Conservation (phyloP, 2,797 vertebrate genomes). For the Sebastes itinus region DNA sequence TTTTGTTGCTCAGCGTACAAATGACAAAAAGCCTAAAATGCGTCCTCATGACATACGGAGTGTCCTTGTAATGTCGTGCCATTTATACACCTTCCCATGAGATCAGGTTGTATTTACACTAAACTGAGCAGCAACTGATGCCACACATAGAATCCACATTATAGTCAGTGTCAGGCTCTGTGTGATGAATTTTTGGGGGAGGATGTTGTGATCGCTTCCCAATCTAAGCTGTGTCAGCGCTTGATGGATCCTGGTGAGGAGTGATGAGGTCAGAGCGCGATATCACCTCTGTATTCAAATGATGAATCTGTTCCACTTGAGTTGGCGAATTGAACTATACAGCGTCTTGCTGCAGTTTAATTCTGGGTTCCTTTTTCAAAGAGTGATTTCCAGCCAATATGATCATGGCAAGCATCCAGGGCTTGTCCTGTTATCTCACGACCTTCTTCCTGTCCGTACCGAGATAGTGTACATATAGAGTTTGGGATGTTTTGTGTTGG, state of each 20-base stretch:
- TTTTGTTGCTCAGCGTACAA: not conserved
- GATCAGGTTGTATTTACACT: no score
- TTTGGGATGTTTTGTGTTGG: conserved; percentile 50
- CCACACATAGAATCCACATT: not conserved
- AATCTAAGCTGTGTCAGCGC: not conserved
- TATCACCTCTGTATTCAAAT: not conserved
- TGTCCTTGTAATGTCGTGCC: not conserved
- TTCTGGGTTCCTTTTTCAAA: conserved; percentile 2
- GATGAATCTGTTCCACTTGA: conserved; percentile 22
- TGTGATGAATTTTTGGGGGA: not conserved
- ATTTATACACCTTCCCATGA: not conserved
- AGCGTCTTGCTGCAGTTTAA: conserved; percentile 5
- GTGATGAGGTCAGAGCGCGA: not conserved
- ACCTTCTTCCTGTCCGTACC: conserved; percentile 52
- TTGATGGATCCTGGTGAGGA: not conserved
- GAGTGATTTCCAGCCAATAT: conserved; percentile 30
- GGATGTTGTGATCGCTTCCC: not conserved
- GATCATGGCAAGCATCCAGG: conserved; percentile 48
- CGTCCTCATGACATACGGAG: not conserved
- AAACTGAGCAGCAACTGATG: not conserved
- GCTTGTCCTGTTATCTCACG: conserved; percentile 62
- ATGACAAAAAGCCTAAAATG: no score
- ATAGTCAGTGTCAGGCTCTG: not conserved
- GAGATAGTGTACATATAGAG: conserved; percentile 43
- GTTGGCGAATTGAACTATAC: not conserved